Base-by-base conservation (phyloP, 2,113 vertebrate species). In the Pampusana beccarii region DNA sequence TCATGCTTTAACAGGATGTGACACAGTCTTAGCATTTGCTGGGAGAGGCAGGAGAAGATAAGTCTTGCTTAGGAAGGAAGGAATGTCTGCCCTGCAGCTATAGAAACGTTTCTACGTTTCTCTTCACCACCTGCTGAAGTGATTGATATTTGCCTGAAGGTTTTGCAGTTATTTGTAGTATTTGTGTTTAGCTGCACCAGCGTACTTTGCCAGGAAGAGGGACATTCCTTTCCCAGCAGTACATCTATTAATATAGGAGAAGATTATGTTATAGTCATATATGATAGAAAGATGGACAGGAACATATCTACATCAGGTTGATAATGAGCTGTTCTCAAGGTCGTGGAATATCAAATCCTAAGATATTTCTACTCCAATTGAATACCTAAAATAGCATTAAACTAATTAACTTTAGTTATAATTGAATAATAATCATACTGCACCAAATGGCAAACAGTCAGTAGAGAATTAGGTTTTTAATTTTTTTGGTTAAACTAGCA, bases 81-180 rank as follows among this genome's bases (percentile, higher is more conserved):
- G 93, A 95, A 97, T 97, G 91, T 82, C 72, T 97, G 92, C 92
- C 96, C 95, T 91, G 88, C 89, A 96, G 96, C 71, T 86, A 96
- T 17, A 92, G 75, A 92, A 95, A 95, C 11, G 1, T 88, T 95
- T 83, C 87, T 88, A 50, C 0, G 0, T 80, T 97, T 92, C 77
- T 94, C 82, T 92, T 88, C 91, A 75, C 61, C 94, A 97, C 91
- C 95, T 96, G 91, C 95, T 91, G 89, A 89, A 95, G 50, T 91
- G 91, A 96, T 61, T 89, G 96, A 90, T 96, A 90, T 72, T 90
- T 92, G 96, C 90, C 83, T 88, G 91, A 87, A 97, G 83, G 80
- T 89, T 65, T 72, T 90, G 79, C 58, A 86, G 10, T 73, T 81
- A 72, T 92, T 81, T 94, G 87, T 67, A 80, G 4, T 81, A 74